These are phyloP conservation scores for Ornithoptera priamus DNA, from an alignment of 2,888 invertebrate species.

Conservation along the genomic window DNA sequence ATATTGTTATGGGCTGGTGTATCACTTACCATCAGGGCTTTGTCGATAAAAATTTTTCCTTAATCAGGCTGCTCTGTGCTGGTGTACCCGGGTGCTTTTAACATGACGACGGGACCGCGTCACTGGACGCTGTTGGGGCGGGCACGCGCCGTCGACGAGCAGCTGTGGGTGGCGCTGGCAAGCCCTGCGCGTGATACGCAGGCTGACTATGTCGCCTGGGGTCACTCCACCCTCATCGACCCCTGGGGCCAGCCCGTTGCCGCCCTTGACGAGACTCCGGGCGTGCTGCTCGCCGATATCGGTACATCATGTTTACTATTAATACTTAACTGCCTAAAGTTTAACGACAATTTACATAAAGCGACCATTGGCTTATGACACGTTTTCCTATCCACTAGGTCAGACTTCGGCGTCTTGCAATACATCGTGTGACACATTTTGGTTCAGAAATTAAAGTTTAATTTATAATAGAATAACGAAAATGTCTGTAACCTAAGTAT, in stretches of 20 bases:
- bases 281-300: constrained; percentile 86
- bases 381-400: no score
- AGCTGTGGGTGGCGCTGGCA: constrained; percentile 91
- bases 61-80: constrained; percentile 88
- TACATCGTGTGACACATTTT: no score
- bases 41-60: neutral
- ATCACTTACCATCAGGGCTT: no score
- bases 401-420: no score
- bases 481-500: neutral
- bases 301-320: constrained; percentile 65
- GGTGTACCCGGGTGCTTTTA: constrained; percentile 97
- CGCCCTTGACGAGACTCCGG: constrained; percentile 85
- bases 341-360: no score
- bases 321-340: no score
- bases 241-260: constrained; percentile 90
- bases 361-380: no score
- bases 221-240: constrained; percentile 90
- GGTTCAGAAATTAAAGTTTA: no score
- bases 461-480: neutral
- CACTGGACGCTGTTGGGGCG: constrained; percentile 95
- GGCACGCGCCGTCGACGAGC: constrained; percentile 92
- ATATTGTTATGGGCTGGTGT: no score
- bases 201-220: constrained; percentile 92
- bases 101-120: constrained; percentile 96
- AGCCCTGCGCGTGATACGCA: constrained; percentile 88